Evolutionary conservation across 2,888 invertebrate species (phyloP), one percentile per base, ranked within the genome.

Genomic region (Apotomis capreana): DNA sequence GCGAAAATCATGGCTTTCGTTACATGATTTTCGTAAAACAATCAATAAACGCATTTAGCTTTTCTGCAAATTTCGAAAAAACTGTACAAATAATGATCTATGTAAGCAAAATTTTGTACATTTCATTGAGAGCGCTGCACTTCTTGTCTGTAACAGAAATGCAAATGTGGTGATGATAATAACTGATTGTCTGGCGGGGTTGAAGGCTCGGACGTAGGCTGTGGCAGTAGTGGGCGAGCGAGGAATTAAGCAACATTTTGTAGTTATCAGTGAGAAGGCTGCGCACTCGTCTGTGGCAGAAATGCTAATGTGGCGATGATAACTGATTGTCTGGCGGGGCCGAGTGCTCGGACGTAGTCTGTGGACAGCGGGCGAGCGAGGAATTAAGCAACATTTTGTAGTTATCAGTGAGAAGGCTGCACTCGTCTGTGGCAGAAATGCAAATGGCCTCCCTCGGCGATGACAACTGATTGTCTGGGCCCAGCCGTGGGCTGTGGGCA

Each of bases 271-370:
- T 59, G 36, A 54, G 6, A 62, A 5, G 5, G 54, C 64, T 46
- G 64, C 36, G 64, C 36, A 37, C 4, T 37, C 15, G 10, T 59
- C 55, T 51, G 55, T 40, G 6, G 5, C 37, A 15, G 69, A 57
- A 44, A 70, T 70, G 70, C 60, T 61, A 70, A 70, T 70, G 67
- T n/a, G 67, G 70, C 65, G 13, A 68, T 26, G 69, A 9, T 58
- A 57, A 51, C 63, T 64, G 69, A 70, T 64, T 64, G 52, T 64
- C 64, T 63, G 69, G 26, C 26, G 26, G 12, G 69, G 62, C n/a
- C 52, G 6, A 15, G 5, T n/a, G n/a, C 51, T 36, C 26, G 26
- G 26, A 26, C n/a, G 69, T 26, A 46, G 12, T n/a, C 57, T 51
- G 51, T 68, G 60, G 60, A 54, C 69, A 26, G 60, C 13, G 68